These are phyloP conservation scores for Cephus pulcher DNA, from an alignment of 2,888 invertebrate species.

Conservation along the genomic window DNA sequence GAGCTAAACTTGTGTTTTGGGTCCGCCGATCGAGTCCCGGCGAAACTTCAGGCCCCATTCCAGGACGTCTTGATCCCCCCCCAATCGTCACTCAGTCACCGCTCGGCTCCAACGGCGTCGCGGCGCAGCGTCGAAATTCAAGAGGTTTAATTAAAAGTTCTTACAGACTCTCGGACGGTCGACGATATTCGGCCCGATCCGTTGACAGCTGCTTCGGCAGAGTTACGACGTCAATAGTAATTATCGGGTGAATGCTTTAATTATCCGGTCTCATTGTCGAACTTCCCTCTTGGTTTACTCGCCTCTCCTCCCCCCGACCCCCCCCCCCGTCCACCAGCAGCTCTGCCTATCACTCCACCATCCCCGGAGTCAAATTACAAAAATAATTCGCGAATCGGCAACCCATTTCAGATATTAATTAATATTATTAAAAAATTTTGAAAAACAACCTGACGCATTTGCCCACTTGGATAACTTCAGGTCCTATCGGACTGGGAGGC, in stretches of 20 bases:
- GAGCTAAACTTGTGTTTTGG: no score
- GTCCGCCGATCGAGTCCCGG: no score
- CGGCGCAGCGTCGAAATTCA: constrained; percentile 24
- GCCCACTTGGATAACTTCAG: no score
- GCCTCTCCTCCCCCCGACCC: no score
- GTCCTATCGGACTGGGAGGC: no score
- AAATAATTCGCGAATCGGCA: constrained; percentile 17
- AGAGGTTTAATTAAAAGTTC: constrained; percentile 41
- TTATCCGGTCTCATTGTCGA: constrained; percentile 36
- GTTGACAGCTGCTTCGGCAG: constrained; percentile 36
- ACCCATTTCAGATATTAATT: constrained; percentile 17
- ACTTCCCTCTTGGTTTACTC: background rate
- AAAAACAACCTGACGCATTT: no score
- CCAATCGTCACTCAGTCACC: no score
- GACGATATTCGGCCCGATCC: background rate
- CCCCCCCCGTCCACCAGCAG: no score
- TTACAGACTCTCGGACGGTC: constrained; percentile 11
- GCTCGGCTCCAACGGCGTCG: no score
- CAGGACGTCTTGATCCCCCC: no score
- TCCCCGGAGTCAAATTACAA: background rate
- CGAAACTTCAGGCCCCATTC: no score
- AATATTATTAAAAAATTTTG: constrained; percentile 3
- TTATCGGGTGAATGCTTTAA: constrained; percentile 49
- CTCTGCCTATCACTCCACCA: no score
- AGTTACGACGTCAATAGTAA: constrained; percentile 46